Evolutionary conservation across 2,113 vertebrate genomes (phyloP).

Genomic region (Miniopterus natalensis): DNA sequence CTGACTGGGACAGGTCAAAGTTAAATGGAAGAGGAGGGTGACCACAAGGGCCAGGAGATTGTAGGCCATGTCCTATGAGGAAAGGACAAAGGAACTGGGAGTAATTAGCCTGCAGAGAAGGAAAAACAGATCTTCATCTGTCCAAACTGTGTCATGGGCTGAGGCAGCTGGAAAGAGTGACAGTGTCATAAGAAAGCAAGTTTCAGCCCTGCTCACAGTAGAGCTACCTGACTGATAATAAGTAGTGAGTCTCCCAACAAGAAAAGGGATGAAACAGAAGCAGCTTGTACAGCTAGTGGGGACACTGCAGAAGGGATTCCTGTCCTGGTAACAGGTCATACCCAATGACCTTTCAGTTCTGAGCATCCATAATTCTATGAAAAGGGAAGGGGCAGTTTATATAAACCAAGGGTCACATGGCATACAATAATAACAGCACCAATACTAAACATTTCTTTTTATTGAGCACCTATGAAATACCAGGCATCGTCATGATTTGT

Average conservation of each 20-base stretch:
- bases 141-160: background rate
- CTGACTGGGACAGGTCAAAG: constrained; percentile 6
- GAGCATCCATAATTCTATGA: background rate
- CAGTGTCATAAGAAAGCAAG: background rate
- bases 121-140: background rate
- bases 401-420: background rate
- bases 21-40: background rate
- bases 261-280: background rate
- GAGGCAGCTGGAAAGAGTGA: background rate
- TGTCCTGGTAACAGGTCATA: background rate
- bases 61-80: background rate
- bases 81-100: background rate
- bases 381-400: background rate
- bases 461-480: background rate
- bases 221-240: background rate
- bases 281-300: background rate
- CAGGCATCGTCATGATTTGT: background rate
- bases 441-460: constrained; percentile 8
- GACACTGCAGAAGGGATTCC: background rate
- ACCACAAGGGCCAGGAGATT: background rate
- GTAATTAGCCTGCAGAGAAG: constrained; percentile 5
- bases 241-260: background rate
- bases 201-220: background rate
- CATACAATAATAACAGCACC: background rate
- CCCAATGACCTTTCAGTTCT: background rate